Percentiles rank a stretch among this genome's conserved stretches.
Conservation (phyloP, 2,888 invertebrate species). For the Trissonchulus sp. region DNA sequence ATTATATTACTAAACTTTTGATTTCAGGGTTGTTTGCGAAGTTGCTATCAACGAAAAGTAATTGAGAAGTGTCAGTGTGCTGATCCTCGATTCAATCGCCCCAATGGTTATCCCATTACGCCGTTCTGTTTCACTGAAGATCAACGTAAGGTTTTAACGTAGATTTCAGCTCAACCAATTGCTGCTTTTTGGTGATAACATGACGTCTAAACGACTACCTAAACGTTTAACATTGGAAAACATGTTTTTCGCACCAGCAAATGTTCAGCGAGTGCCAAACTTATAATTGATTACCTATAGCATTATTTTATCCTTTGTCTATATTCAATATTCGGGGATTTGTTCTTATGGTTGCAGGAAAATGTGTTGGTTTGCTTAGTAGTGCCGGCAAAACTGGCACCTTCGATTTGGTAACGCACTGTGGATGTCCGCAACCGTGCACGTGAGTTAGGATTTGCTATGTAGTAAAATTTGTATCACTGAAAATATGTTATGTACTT, state of each 20-base stretch:
- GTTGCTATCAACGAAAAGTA: constrained; percentile 51
- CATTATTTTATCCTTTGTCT: no score
- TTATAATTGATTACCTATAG: no score
- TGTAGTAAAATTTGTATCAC: no score
- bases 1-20: no score
- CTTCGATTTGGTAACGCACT: constrained; percentile 42
- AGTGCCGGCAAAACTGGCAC: constrained; percentile 35
- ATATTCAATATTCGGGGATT: no score
- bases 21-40: constrained; percentile 53
- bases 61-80: constrained; percentile 49
- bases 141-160: no score
- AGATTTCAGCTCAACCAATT: no score
- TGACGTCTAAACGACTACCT: no score
- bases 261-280: no score
- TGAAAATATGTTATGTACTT: no score
- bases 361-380: constrained; percentile 41
- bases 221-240: no score
- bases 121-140: neutral
- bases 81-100: constrained; percentile 41
- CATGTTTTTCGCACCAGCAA: no score
- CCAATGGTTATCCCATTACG: neutral
- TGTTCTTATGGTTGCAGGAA: constrained; percentile 35
- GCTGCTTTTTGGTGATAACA: neutral
- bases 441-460: constrained; percentile 38
- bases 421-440: constrained; percentile 47